These are phyloP conservation scores for Orientallactaga sibirica DNA, from an alignment of 2,797 vertebrate genomes.

Conservation along the genomic window DNA sequence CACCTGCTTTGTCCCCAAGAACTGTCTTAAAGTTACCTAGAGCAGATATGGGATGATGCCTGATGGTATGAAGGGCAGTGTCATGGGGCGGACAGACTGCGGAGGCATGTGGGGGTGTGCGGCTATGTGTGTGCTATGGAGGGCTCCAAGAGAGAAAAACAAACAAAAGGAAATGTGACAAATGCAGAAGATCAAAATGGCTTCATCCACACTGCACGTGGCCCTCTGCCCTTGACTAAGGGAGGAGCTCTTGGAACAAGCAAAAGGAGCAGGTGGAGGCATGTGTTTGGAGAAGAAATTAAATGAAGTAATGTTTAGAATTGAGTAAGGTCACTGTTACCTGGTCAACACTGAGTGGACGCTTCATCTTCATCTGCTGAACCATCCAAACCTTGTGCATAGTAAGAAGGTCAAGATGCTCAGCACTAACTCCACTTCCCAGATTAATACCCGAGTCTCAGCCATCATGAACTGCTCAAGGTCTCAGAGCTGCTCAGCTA, in stretches of 20 bases:
- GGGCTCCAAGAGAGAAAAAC: background rate
- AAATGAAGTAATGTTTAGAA: background rate
- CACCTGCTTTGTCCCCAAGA: slow-evolving; percentile 30
- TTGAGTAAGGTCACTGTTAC: background rate
- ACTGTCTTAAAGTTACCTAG: background rate
- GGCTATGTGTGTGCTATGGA: background rate
- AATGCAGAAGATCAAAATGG: slow-evolving; percentile 35
- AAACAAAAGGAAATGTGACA: slow-evolving; percentile 10
- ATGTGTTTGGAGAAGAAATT: background rate
- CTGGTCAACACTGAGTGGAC: background rate
- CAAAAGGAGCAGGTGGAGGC: no score
- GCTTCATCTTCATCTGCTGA: background rate
- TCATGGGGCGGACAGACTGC: background rate
- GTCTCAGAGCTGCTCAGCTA: background rate
- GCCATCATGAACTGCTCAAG: background rate
- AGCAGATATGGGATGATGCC: background rate
- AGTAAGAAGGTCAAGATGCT: background rate
- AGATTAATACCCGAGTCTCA: background rate
- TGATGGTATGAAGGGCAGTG: background rate
- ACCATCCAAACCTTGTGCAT: background rate
- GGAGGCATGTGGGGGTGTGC: background rate
- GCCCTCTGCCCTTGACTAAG: background rate
- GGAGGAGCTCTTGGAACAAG: background rate
- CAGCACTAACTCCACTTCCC: background rate
- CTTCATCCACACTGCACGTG: background rate